A percentile compares a stretch with the other conserved stretches of the same genome.
These are phyloP conservation scores for Anticlea derivata DNA, from an alignment of 2,888 invertebrate genomes.

Conservation along the genomic window DNA sequence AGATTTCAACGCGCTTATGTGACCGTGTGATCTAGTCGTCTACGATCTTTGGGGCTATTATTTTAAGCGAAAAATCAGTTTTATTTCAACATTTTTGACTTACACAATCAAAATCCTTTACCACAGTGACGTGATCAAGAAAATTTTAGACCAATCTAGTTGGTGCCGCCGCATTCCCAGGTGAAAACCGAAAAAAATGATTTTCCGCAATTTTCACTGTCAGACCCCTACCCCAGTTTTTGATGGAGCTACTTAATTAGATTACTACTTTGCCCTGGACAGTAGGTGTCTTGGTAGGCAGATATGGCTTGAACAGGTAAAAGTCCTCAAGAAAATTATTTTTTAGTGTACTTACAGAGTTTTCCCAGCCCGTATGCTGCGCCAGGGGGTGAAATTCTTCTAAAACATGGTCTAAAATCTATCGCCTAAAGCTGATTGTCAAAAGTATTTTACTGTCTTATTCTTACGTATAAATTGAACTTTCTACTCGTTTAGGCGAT, in stretches of 20 bases:
- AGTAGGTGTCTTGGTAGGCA: not conserved
- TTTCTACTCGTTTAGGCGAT: slow-evolving; percentile 60
- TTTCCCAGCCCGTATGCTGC: slow-evolving; percentile 26
- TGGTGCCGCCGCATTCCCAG: slow-evolving; percentile 49
- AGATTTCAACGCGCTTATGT: slow-evolving; percentile 13
- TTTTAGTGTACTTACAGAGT: slow-evolving; percentile 27
- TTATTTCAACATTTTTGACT: slow-evolving; percentile 11
- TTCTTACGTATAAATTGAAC: slow-evolving; percentile 64
- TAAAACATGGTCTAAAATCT: slow-evolving; percentile 62
- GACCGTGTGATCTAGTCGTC: slow-evolving; percentile 2
- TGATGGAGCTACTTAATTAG: not conserved
- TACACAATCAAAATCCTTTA: slow-evolving; percentile 17
- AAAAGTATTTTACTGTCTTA: slow-evolving; percentile 57
- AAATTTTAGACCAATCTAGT: slow-evolving; percentile 52
- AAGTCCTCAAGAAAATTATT: slow-evolving; percentile 10
- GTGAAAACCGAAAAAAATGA: slow-evolving; percentile 25
- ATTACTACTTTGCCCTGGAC: slow-evolving; percentile 16
- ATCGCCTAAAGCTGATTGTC: slow-evolving; percentile 55
- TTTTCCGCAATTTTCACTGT: slow-evolving; percentile 27
- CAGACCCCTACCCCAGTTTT: slow-evolving; percentile 4
- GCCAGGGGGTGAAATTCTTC: slow-evolving; percentile 27
- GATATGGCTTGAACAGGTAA: not conserved
- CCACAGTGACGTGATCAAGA: slow-evolving; percentile 22
- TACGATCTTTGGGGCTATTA: not conserved
- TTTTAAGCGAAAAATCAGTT: not conserved